Evolutionary conservation across 1,140 invertebrate species (phyloP).

Genomic region (Sesamia nonagrioides): DNA sequence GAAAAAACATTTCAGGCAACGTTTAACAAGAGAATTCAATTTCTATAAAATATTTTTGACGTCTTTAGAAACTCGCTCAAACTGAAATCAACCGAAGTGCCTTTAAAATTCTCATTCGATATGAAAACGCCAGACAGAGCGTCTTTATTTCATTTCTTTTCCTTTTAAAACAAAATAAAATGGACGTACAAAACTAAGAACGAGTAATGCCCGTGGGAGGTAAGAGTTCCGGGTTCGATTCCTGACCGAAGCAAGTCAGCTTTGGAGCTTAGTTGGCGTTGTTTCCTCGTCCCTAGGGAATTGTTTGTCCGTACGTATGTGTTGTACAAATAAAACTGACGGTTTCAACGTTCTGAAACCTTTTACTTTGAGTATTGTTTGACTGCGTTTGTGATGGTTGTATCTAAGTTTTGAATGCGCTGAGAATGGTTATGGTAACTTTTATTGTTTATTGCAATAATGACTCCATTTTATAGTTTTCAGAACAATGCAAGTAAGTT

Average conservation of each 20-base stretch:
- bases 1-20: background rate
- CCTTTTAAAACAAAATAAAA: constrained; percentile 47
- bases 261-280: constrained; percentile 46
- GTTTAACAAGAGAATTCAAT: background rate
- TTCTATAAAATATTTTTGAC: background rate
- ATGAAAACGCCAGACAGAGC: background rate
- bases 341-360: constrained; percentile 19
- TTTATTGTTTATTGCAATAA: no score
- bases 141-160: constrained; percentile 37
- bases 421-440: no score
- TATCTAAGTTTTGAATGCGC: background rate
- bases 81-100: constrained; percentile 16
- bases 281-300: constrained; percentile 38
- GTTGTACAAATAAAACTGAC: constrained; percentile 40
- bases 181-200: constrained; percentile 36
- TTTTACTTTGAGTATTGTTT: constrained; percentile 28
- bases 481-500: no score
- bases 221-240: constrained; percentile 51
- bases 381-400: constrained; percentile 3
- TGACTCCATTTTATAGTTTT: no score
- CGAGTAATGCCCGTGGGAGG: constrained; percentile 46
- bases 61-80: background rate
- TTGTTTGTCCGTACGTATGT: constrained; percentile 39
- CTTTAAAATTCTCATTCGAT: constrained; percentile 1
- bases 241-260: constrained; percentile 50